phyloP scores from a whole-genome alignment of 2,797 vertebrate genomes.

The Antennarius maculatus region DNA sequence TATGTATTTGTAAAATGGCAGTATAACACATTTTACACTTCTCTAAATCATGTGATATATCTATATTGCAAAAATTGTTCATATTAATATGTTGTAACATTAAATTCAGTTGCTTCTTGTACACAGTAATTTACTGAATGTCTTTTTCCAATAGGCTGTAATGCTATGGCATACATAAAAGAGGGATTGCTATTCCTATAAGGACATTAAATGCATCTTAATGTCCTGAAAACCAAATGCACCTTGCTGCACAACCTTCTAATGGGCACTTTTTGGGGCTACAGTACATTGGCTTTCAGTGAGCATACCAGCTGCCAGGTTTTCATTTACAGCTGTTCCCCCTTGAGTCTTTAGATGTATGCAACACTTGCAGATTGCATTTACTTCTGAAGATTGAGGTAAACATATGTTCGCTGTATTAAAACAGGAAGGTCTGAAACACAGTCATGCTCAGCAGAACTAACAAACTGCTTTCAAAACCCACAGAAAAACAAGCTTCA shows the following conservation, averaged over 20 bases:
- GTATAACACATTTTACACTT: background rate
- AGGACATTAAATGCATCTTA: slow-evolving; percentile 51
- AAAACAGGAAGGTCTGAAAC: slow-evolving; percentile 54
- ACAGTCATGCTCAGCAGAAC: slow-evolving; percentile 53
- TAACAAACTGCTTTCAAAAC: slow-evolving; percentile 31
- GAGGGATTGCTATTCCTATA: slow-evolving; percentile 20
- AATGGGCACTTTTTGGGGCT: slow-evolving; percentile 61
- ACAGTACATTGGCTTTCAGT: slow-evolving; percentile 69
- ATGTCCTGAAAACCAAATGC: slow-evolving; percentile 62
- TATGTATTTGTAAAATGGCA: background rate
- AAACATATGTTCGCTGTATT: slow-evolving; percentile 75
- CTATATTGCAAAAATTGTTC: background rate
- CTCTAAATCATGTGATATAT: background rate
- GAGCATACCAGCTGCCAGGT: slow-evolving; percentile 71
- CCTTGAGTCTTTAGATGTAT: slow-evolving; percentile 62
- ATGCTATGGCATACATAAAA: slow-evolving; percentile 12
- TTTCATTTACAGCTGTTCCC: slow-evolving; percentile 76
- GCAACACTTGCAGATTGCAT: slow-evolving; percentile 71
- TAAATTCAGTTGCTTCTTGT: background rate
- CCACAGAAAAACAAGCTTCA: slow-evolving; percentile 20
- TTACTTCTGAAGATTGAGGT: slow-evolving; percentile 69
- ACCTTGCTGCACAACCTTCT: slow-evolving; percentile 54
- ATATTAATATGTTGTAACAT: background rate
- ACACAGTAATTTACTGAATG: background rate
- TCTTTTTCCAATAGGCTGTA: background rate